These are phyloP conservation scores for Strigops habroptila DNA, from an alignment of 2,113 vertebrate genomes.

Conservation along the genomic window DNA sequence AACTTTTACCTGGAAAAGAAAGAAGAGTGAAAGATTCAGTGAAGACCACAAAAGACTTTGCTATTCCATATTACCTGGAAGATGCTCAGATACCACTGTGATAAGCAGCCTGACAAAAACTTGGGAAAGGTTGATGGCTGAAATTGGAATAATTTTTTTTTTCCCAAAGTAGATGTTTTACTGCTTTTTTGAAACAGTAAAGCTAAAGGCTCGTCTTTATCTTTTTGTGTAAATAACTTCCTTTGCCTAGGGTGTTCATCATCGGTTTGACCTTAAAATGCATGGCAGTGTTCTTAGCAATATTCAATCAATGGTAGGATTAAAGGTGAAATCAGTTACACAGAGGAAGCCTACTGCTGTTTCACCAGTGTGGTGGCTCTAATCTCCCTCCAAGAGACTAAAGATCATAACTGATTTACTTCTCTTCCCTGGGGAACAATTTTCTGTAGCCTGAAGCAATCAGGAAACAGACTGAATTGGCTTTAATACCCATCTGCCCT, in stretches of 20 bases:
- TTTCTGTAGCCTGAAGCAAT: conserved; percentile 77
- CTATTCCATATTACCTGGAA: neutral
- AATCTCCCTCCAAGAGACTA: conserved; percentile 73
- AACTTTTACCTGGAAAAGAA: neutral
- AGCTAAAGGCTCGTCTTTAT: conserved; percentile 22
- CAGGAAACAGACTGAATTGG: conserved; percentile 77
- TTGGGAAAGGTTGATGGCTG: conserved; percentile 14
- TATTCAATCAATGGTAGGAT: conserved; percentile 75
- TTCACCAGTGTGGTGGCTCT: conserved; percentile 72
- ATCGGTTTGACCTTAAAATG: conserved; percentile 69
- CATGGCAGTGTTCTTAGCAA: conserved; percentile 63
- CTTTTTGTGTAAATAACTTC: conserved; percentile 62
- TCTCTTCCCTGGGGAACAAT: conserved; percentile 77
- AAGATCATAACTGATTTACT: conserved; percentile 82
- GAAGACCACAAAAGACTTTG: neutral
- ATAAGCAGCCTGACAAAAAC: conserved; percentile 30
- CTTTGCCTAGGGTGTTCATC: conserved; percentile 62
- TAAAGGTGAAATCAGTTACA: conserved; percentile 78
- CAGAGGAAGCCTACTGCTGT: conserved; percentile 69
- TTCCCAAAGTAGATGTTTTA: conserved; percentile 13
- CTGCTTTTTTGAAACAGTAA: conserved; percentile 18
- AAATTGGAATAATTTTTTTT: neutral
- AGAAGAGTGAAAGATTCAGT: neutral
- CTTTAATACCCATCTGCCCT: conserved; percentile 70
- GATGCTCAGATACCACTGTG: neutral